A percentile compares a stretch with the other conserved stretches of the same genome.
phyloP scores from a whole-genome alignment of 2,888 invertebrate species.

The Oligia strigilis region DNA sequence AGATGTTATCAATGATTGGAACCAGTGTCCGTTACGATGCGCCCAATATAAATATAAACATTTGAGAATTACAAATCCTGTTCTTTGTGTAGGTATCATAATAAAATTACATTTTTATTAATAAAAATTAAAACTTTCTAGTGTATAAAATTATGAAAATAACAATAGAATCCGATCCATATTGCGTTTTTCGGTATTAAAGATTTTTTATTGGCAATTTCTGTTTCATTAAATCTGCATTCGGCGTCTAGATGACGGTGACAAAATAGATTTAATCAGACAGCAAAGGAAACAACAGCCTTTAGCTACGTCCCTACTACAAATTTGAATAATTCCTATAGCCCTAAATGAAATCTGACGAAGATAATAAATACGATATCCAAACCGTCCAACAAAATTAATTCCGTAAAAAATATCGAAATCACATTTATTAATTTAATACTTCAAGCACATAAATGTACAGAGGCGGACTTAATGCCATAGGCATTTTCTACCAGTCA shows the following conservation, averaged over 20 bases:
- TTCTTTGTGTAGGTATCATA: not conserved
- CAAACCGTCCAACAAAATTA: not conserved
- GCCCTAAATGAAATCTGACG: slow-evolving; percentile 2
- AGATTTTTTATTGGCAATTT: not conserved
- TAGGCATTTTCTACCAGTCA: no score
- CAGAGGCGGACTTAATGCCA: no score
- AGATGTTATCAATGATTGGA: slow-evolving; percentile 27
- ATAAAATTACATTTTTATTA: not conserved
- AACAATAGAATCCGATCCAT: not conserved
- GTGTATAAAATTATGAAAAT: not conserved
- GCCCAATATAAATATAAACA: not conserved
- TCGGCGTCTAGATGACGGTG: not conserved
- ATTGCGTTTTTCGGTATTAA: not conserved
- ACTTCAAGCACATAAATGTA: no score
- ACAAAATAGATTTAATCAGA: not conserved
- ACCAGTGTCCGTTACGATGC: slow-evolving; percentile 5
- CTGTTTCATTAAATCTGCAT: not conserved
- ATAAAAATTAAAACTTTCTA: not conserved
- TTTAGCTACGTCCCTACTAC: not conserved
- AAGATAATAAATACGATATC: not conserved
- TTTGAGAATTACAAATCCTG: slow-evolving; percentile 19
- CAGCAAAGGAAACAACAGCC: not conserved
- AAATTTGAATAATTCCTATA: not conserved
- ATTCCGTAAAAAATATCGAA: slow-evolving; percentile 24
- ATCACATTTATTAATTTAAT: not conserved